Percentiles rank a stretch among this genome's conserved stretches.
phyloP scores from a whole-genome alignment of 92 coral and sea anemone species.

The Phymanthus crucifer region DNA sequence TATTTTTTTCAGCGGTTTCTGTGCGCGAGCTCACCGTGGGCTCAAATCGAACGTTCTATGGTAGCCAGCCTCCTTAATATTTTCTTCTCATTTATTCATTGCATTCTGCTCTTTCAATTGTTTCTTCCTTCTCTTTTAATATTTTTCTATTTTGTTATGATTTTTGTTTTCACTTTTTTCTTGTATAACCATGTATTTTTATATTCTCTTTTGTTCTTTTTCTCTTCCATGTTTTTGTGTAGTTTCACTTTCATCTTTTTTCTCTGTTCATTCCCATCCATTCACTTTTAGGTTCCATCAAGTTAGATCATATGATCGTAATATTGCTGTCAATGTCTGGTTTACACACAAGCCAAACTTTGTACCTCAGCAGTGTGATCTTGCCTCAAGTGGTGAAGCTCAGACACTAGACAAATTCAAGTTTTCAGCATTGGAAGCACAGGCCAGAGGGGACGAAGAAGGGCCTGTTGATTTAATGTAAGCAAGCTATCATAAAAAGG shows the following conservation, averaged over 20 bases:
- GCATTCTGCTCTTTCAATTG: background rate
- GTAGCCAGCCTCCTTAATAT: background rate
- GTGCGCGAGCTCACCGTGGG: no score
- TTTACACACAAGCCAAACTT: slow-evolving; percentile 69
- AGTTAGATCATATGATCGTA: slow-evolving; percentile 88
- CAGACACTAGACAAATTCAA: slow-evolving; percentile 74
- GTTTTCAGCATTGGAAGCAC: slow-evolving; percentile 54
- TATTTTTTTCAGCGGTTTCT: no score
- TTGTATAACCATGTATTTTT: background rate
- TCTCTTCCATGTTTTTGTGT: background rate
- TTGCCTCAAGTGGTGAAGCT: slow-evolving; percentile 51
- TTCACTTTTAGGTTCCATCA: slow-evolving; percentile 79
- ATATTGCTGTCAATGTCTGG: slow-evolving; percentile 98
- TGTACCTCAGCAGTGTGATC: slow-evolving; percentile 74
- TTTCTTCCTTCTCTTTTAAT: background rate
- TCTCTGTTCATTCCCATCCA: background rate
- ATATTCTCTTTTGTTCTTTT: background rate
- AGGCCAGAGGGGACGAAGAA: slow-evolving; percentile 11
- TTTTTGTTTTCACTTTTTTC: background rate
- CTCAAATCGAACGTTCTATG: no score
- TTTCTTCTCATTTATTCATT: background rate
- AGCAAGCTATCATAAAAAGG: no score
- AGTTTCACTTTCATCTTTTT: background rate
- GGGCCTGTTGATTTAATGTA: slow-evolving; percentile 63
- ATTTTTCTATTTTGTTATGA: no score